Conservation (phyloP, 1,140 invertebrate genomes). For the Dolichoris vasculosae region DNA sequence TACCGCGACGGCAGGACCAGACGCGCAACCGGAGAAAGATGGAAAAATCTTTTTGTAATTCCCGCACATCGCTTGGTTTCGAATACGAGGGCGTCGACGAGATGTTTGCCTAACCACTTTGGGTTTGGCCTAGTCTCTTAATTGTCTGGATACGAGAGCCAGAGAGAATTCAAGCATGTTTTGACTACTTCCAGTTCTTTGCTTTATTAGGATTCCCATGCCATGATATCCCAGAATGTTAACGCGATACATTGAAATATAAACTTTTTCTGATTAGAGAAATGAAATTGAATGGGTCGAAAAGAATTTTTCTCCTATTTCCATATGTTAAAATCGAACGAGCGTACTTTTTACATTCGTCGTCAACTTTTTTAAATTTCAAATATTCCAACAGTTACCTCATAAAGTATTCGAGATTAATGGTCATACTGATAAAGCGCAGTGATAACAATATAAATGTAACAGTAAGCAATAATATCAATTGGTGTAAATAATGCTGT, state of each 20-base stretch:
- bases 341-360: neutral
- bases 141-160: neutral
- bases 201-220: neutral
- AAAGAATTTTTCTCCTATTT: too few species aligned
- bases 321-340: neutral
- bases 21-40: neutral
- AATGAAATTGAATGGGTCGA: too few species aligned
- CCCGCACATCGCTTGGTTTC: neutral
- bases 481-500: too few species aligned
- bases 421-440: too few species aligned
- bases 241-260: neutral
- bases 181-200: neutral
- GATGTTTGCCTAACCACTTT: neutral
- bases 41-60: slow-evolving; percentile 31
- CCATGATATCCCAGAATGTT: neutral
- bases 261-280: neutral
- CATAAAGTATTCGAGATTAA: neutral
- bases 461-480: too few species aligned
- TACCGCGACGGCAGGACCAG: neutral
- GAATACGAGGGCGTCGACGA: slow-evolving; percentile 3
- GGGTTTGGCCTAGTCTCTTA: slow-evolving; percentile 10
- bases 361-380: neutral
- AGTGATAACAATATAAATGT: too few species aligned
- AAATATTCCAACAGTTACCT: neutral
- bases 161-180: neutral